A percentile compares a stretch with the other conserved stretches of the same genome.
Conservation (phyloP, 2,797 vertebrate species). For the Smutsia temminckii region DNA sequence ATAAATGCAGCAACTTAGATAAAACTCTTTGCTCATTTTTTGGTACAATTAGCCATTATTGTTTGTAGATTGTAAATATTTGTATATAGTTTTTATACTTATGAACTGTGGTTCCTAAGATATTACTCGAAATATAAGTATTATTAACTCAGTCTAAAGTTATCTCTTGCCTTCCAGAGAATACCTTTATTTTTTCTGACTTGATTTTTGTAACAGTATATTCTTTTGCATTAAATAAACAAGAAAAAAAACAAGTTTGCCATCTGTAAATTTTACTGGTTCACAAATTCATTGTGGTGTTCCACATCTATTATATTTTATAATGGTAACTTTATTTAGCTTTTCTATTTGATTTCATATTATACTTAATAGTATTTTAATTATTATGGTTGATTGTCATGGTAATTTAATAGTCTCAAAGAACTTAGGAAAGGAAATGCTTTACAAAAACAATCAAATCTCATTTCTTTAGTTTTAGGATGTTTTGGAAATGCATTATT, state of each 20-base stretch:
- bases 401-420: slow-evolving; percentile 60
- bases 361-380: slow-evolving; percentile 71
- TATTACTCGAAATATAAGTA: slow-evolving; percentile 19
- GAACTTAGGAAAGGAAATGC: slow-evolving; percentile 32
- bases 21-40: slow-evolving; percentile 5
- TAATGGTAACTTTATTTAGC: slow-evolving; percentile 59
- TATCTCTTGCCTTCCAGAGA: slow-evolving; percentile 24
- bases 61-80: slow-evolving; percentile 16
- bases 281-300: slow-evolving; percentile 3
- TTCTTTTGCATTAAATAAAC: slow-evolving; percentile 33
- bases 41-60: neutral
- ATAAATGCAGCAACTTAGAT: neutral
- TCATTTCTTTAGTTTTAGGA: slow-evolving; percentile 52
- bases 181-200: slow-evolving; percentile 30
- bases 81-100: neutral
- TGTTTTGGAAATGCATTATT: slow-evolving; percentile 52
- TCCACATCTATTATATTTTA: slow-evolving; percentile 51
- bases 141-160: neutral
- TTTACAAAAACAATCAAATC: slow-evolving; percentile 60
- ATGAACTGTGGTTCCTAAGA: neutral
- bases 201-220: neutral
- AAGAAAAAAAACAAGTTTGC: slow-evolving; percentile 24
- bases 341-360: slow-evolving; percentile 67
- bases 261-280: slow-evolving; percentile 16
- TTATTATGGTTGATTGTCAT: slow-evolving; percentile 64